Evolutionary conservation across 2,888 invertebrate genomes (phyloP), one percentile per base, ranked within the genome.

Genomic region (Congeria kusceri): DNA sequence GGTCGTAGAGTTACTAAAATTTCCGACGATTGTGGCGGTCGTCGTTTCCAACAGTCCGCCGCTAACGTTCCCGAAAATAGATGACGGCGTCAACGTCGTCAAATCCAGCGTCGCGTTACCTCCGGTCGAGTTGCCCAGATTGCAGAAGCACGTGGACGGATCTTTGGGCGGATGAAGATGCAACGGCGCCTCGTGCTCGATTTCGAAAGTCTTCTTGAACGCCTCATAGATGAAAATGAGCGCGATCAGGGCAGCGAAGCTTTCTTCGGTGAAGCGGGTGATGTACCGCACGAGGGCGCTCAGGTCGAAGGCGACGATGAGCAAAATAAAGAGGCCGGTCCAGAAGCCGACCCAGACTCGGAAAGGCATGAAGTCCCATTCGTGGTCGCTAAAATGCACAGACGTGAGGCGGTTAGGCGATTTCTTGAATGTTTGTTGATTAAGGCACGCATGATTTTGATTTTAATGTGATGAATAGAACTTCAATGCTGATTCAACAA

Each of bases 191-290:
- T 83, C 27, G 0, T 83, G 32, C 28, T 83, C 71, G 27, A 91
- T 87, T 15, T 96, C 95, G 87, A 97, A 94, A 44, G 98, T 97
- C 94, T 99, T 99, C 94, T 98, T 97, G 86, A 99, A 96, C 69
- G 99, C 98, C 96, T 99, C 98, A 92, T 97, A 97, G 93, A 99
- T 98, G 94, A 99, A 99, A 92, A 99, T 99, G 91, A 99, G 96
- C 39, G 99, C 98, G 92, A 99, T 99, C 27, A 99, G 95, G 0
- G 98, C 97, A 18, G 99, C 99, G 92, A 99, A 99, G 93, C 98
- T 98, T 94, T 99, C 99, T 93, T 99, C 98, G 0, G 99, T 99
- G 93, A 99, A 99, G 85, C 99, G 95, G 15, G 99, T 99, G 87
- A 99, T 99, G 92, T 98, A 98, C 92, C 98, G 98, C 29, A 99